These are phyloP conservation scores for Machaerirhynchus nigripectus DNA, from an alignment of 2,113 vertebrate genomes.

Conservation along the genomic window DNA sequence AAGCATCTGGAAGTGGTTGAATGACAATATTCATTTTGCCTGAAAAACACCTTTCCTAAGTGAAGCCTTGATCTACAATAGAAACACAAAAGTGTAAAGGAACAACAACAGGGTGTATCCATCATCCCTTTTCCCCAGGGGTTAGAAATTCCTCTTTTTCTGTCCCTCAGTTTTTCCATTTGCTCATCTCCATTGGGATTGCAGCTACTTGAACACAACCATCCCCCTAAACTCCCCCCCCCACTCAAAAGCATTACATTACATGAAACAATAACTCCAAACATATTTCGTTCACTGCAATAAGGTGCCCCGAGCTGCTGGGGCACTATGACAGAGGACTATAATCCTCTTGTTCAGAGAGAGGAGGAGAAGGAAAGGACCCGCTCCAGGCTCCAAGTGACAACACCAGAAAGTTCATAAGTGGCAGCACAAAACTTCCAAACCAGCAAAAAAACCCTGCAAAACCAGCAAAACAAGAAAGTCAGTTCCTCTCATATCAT, in stretches of 20 bases:
- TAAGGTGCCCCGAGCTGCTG: not conserved
- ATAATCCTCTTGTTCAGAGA: not conserved
- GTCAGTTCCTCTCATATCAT: not conserved
- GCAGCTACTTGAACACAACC: not conserved
- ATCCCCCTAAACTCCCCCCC: not conserved
- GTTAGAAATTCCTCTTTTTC: not conserved
- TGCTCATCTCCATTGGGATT: not conserved
- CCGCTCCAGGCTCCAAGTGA: not conserved
- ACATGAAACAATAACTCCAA: not conserved
- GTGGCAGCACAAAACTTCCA: not conserved
- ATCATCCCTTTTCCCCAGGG: not conserved
- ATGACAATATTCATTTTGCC: not conserved
- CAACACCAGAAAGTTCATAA: not conserved
- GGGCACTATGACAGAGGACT: not conserved
- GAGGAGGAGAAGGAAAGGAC: not conserved
- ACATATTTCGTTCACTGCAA: not conserved
- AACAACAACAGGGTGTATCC: not conserved
- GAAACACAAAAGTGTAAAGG: not conserved
- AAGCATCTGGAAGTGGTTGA: not conserved
- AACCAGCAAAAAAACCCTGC: not conserved
- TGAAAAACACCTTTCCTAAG: not conserved
- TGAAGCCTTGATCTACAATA: not conserved
- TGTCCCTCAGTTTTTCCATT: not conserved
- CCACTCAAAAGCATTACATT: not conserved
- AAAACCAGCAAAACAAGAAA: slow-evolving; percentile 14